Percentiles rank a stretch among this genome's conserved stretches.
Evolutionary conservation across 2,888 invertebrate genomes (phyloP).

Genomic region (Charanyca ferruginea): DNA sequence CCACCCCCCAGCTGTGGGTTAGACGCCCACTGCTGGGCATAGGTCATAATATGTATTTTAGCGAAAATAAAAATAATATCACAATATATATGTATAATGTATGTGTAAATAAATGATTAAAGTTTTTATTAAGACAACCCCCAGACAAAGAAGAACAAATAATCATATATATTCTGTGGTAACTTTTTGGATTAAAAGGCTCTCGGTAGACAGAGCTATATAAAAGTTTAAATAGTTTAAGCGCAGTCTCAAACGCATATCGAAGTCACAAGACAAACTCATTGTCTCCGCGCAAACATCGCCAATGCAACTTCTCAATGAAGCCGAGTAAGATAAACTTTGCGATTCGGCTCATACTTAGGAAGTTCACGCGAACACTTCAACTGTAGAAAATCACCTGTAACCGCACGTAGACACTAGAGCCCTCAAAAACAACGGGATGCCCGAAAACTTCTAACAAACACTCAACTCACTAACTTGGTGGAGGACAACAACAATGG

Average conservation of each 20-base stretch:
- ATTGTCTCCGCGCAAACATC: conserved; percentile 80
- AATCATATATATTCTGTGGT: conserved; percentile 32
- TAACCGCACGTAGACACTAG: conserved; percentile 73
- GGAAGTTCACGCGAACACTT: conserved; percentile 76
- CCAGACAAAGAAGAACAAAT: conserved; percentile 36
- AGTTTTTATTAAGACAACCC: conserved; percentile 14
- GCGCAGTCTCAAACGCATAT: conserved; percentile 75
- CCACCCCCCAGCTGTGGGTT: too few relatives aligned
- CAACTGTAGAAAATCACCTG: conserved; percentile 80
- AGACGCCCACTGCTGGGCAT: too few relatives aligned
- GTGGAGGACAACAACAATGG: conserved; percentile 66
- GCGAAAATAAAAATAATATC: too few relatives aligned
- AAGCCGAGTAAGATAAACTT: conserved; percentile 80
- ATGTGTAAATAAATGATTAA: background rate
- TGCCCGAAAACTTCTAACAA: conserved; percentile 77
- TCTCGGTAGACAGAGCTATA: conserved; percentile 60
- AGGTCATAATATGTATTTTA: too few relatives aligned
- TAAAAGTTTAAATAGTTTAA: conserved; percentile 74
- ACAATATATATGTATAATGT: background rate
- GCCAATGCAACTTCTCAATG: conserved; percentile 80
- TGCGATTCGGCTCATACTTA: conserved; percentile 80
- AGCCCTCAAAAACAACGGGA: conserved; percentile 77
- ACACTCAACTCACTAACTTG: conserved; percentile 69
- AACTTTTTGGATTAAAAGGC: conserved; percentile 63
- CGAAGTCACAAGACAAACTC: conserved; percentile 83